These are phyloP conservation scores for Aulostomus chinensis DNA, from an alignment of 2,797 vertebrate species.

Conservation along the genomic window DNA sequence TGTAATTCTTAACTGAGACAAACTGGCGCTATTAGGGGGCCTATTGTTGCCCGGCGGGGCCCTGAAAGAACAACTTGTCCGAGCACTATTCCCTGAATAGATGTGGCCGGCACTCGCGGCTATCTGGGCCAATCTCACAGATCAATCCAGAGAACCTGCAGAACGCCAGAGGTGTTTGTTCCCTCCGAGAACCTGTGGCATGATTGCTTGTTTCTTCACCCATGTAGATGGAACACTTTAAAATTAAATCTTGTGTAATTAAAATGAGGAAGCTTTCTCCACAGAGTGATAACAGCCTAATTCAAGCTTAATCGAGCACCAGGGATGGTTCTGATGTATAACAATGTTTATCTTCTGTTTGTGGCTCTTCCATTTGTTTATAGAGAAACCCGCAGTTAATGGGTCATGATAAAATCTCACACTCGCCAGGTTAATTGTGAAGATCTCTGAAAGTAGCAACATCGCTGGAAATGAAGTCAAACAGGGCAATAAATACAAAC, in stretches of 20 bases:
- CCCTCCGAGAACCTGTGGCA: no score
- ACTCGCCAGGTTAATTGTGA: no score
- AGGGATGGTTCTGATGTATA: no score
- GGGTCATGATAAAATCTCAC: no score
- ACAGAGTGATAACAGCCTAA: constrained; percentile 16
- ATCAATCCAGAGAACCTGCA: constrained; percentile 63
- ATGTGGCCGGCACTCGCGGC: constrained; percentile 59
- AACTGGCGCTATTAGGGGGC: constrained; percentile 73
- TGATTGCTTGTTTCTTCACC: background rate
- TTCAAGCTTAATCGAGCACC: constrained; percentile 12
- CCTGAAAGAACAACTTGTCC: constrained; percentile 76
- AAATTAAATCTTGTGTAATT: no score
- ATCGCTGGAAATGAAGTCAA: no score
- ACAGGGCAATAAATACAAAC: no score
- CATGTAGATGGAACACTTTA: background rate
- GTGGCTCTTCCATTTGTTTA: no score
- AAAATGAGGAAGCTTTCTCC: no score
- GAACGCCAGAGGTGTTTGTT: background rate
- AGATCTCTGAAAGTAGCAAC: no score
- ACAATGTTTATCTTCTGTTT: no score
- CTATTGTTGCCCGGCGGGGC: constrained; percentile 70
- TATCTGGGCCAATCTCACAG: constrained; percentile 64
- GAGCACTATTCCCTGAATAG: constrained; percentile 72
- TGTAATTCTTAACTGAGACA: constrained; percentile 77
- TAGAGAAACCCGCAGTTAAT: no score